Base-by-base conservation (phyloP, 1,140 invertebrate genomes). In the Papilio xuthus region DNA sequence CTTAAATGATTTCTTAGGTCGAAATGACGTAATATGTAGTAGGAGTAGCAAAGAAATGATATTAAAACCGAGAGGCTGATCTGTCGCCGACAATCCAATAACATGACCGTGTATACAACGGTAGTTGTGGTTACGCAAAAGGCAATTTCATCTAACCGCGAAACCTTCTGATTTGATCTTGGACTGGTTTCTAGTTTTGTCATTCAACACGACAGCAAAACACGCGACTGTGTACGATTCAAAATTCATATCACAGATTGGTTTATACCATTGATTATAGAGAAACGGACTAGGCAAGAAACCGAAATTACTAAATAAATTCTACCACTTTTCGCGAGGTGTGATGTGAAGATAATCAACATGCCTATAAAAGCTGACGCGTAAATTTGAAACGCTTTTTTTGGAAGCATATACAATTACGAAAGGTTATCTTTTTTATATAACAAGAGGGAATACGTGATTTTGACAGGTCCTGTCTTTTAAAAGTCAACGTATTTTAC, bases 161-260 rank as follows among this genome's bases (percentile, higher is more conserved):
- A 81, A 84, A 86, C 85, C 86, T 87, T 89, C 85, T 79, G 60
- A 77, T 83, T 83, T 84, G 88, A 85, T 88, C 86, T 88, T 88
- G 87, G 84, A 85, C 87, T 86, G 84, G 82, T 86, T 88, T 87
- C 81, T 82, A 81, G 80, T 85, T 85, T 85, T 83, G 82, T 84
- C 84, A 84, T 85, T 85, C 60, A 53, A 56, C 41, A 69, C 60
- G 13, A 67, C 23, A 28, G 23, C 23, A 26, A 15, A 15, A 28
- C 60, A 67, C 60, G 60, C 60, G 60, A 67, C 26, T 60, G 1
- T 10, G 15, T 18, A 28, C 60, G 4, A 67, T 32, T 67, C 26
- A 2, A 67, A 67, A 67, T 67, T 67, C 60, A 67, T 67, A 67
- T 67, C 60, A 67, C 60, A 67, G 60, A 28, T 67, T 67, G 60